Evolutionary conservation across 2,113 vertebrate species (phyloP).

Genomic region (Hippocampus barbouri): DNA sequence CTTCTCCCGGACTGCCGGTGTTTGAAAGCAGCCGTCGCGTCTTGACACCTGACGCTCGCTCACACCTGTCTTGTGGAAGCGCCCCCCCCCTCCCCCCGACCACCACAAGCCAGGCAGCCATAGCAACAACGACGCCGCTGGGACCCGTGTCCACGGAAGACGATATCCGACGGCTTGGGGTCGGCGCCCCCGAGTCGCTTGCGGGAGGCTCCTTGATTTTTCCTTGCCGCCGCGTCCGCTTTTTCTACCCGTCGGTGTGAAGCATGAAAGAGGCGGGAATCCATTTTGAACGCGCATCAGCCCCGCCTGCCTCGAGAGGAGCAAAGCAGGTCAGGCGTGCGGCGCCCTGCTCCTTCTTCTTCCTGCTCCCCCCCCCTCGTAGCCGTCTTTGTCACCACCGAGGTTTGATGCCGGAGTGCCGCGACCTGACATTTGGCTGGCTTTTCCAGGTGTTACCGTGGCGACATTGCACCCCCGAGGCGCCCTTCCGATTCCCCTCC

Average conservation of each 20-base stretch:
- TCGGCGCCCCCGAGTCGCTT: too few relatives aligned
- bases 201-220: slow-evolving; percentile 14
- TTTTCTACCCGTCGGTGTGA: slow-evolving; percentile 48
- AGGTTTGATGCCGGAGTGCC: slow-evolving; percentile 51
- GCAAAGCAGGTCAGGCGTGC: neutral
- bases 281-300: slow-evolving; percentile 53
- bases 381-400: neutral
- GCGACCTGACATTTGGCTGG: slow-evolving; percentile 78
- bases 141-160: neutral
- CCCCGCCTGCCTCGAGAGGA: slow-evolving; percentile 24
- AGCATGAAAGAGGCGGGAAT: slow-evolving; percentile 60
- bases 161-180: too few relatives aligned
- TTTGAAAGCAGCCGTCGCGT: slow-evolving; percentile 22
- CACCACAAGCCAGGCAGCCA: slow-evolving; percentile 46
- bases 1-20: neutral
- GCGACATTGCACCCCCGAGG: slow-evolving; percentile 37
- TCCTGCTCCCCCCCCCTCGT: too few relatives aligned
- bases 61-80: neutral
- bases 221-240: slow-evolving; percentile 13
- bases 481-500: neutral
- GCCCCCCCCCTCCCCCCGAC: slow-evolving; percentile 29
- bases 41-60: slow-evolving; percentile 37
- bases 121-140: slow-evolving; percentile 49
- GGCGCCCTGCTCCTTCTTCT: slow-evolving; percentile 19
- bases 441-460: slow-evolving; percentile 73